Evolutionary conservation across 2,797 vertebrate genomes (phyloP), one percentile per base, ranked within the genome.

Genomic region (Lepus townsendii): DNA sequence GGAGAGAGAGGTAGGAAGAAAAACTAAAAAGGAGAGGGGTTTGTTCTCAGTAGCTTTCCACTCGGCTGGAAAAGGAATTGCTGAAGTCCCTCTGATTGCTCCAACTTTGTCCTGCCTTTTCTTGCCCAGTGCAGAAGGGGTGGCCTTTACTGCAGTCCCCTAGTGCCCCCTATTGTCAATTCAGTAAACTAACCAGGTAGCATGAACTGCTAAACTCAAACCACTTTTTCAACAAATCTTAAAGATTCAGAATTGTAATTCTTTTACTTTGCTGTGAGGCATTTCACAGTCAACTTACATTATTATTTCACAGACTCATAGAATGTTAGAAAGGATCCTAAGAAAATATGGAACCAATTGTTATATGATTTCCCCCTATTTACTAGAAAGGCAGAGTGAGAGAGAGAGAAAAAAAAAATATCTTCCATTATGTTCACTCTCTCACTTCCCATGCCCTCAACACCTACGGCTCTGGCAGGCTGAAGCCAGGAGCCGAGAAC

Each of bases 121-220:
- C 73, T 82, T 52, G 60, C 77, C 66, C 88, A 88, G 79, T 0
- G 0, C 32, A 77, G 20, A 2, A 57, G 42, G 1, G 22, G 12
- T 19, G 42, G 63, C 50, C n/a, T 12, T 86, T 94, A 77, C 4
- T 72, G 68, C 86, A 71, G 96, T 98, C 97, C 97, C 0, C 91
- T 96, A 91, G 95, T 79, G 97, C 98, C 98, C 97, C 96, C 98
- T 98, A 82, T 94, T 35, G 98, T 76, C 76, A 86, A 47, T 0
- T 83, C 10, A 27, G 60, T 88, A 91, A 88, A 95, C 83, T 77
- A 87, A 50, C 16, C 10, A 11, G 32, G 42, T 50, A 11, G 88
- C 3, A 0, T 11, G 62, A 63, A 79, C 11, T 24, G 57, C 30
- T 26, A 6, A 50, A 30, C 20, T 30, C 24, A 83, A 16, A 71